Conservation (phyloP, 2,797 vertebrate species). For the Naso thynnoides region DNA sequence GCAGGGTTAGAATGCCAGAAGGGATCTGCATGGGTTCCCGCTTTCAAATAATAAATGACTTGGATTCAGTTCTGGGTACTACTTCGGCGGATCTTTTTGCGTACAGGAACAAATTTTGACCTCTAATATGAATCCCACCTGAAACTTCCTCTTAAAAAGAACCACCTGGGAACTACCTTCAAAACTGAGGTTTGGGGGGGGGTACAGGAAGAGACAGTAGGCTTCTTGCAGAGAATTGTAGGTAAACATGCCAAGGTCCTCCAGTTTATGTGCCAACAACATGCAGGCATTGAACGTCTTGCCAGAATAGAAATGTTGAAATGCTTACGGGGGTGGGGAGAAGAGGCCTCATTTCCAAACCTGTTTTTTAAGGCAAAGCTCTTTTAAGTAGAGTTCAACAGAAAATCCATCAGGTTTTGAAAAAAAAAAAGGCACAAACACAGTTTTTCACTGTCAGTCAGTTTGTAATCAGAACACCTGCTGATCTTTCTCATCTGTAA, state of each 20-base stretch:
- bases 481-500: slow-evolving; percentile 36
- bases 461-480: slow-evolving; percentile 77
- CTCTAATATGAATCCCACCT: slow-evolving; percentile 41
- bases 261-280: slow-evolving; percentile 78
- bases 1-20: too few relatives aligned
- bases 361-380: slow-evolving; percentile 95
- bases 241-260: slow-evolving; percentile 80
- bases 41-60: too few relatives aligned
- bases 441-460: slow-evolving; percentile 85
- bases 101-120: too few relatives aligned
- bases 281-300: slow-evolving; percentile 69
- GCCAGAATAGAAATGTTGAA: slow-evolving; percentile 52
- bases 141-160: slow-evolving; percentile 31
- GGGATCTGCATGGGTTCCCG: too few relatives aligned
- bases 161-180: slow-evolving; percentile 86
- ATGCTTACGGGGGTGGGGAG: slow-evolving; percentile 39
- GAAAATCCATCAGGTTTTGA: slow-evolving; percentile 85
- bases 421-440: slow-evolving; percentile 91
- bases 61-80: too few relatives aligned
- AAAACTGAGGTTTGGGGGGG: slow-evolving; percentile 33
- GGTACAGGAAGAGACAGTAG: slow-evolving; percentile 66
- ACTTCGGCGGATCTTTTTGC: too few relatives aligned
- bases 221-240: slow-evolving; percentile 76
- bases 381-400: slow-evolving; percentile 86
- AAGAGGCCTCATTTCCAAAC: slow-evolving; percentile 70